phyloP scores from a whole-genome alignment of 2,797 vertebrate genomes.

The Hippoglossus hippoglossus region DNA sequence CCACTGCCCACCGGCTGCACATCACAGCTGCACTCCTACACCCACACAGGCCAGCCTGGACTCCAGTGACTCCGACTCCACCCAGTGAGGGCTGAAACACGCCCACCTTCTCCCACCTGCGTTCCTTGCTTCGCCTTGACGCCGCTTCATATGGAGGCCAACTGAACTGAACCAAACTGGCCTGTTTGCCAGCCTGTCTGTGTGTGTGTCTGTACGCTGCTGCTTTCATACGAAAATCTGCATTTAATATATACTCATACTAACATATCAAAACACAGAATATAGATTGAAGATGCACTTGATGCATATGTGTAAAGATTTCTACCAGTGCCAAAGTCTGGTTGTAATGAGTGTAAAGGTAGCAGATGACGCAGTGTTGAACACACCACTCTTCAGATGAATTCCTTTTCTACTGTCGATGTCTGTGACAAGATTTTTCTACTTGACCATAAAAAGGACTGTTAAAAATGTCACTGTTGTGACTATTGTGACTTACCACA shows the following conservation, averaged over 20 bases:
- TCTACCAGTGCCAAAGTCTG: conserved; percentile 49
- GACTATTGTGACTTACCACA: conserved; percentile 41
- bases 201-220: conserved; percentile 52
- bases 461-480: conserved; percentile 30
- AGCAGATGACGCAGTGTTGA: conserved; percentile 57
- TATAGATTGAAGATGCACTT: conserved; percentile 45
- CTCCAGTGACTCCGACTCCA: conserved; percentile 96
- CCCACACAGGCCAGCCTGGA: conserved; percentile 90
- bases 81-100: conserved; percentile 83
- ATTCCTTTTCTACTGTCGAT: conserved; percentile 75
- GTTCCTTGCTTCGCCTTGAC: conserved; percentile 29
- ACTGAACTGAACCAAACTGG: conserved; percentile 66
- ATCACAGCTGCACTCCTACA: conserved; percentile 78
- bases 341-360: conserved; percentile 49
- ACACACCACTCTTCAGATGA: conserved; percentile 62
- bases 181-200: conserved; percentile 52
- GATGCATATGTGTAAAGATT: conserved; percentile 50
- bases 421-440: conserved; percentile 59
- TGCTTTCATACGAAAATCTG: conserved; percentile 47
- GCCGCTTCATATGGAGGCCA: conserved; percentile 73
- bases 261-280: conserved; percentile 64
- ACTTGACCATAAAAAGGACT: conserved; percentile 41
- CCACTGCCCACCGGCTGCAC: conserved; percentile 70
- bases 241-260: conserved; percentile 62
- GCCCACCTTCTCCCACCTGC: conserved; percentile 4